Conservation (phyloP, 2,797 vertebrate species). For the Margarornis squamiger region DNA sequence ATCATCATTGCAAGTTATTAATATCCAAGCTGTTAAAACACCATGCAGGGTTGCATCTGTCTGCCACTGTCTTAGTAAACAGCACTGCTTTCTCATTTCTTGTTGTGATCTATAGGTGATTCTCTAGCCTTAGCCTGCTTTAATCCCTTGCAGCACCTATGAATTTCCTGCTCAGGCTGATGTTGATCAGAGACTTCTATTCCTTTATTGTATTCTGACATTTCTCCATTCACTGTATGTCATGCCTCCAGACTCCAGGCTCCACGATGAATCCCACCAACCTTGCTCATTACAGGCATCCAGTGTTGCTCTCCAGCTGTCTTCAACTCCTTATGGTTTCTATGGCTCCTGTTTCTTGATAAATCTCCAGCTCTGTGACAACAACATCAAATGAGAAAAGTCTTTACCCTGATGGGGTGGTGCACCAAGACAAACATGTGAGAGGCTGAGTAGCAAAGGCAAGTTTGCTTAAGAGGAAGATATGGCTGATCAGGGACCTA, state of each 20-base stretch:
- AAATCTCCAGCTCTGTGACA: not conserved
- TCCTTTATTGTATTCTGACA: not conserved
- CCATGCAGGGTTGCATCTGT: not conserved
- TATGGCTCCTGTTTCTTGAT: not conserved
- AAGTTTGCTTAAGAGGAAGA: not conserved
- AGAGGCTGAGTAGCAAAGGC: not conserved
- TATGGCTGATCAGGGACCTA: not conserved
- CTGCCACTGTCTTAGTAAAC: not conserved
- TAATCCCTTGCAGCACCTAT: not conserved
- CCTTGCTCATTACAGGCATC: not conserved
- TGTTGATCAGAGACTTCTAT: not conserved
- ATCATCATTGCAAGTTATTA: not conserved
- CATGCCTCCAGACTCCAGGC: not conserved
- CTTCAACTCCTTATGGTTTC: not conserved
- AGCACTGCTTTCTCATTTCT: not conserved
- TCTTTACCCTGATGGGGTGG: not conserved
- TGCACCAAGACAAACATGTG: not conserved
- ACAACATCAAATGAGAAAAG: not conserved
- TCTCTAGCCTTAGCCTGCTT: not conserved
- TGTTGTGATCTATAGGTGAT: not conserved
- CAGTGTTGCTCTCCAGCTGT: not conserved
- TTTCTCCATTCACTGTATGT: not conserved
- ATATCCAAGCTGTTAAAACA: not conserved
- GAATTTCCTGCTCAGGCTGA: not conserved
- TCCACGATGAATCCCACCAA: not conserved